phyloP scores from a whole-genome alignment of 1,140 invertebrate species.

The Drosophila fuyamai region DNA sequence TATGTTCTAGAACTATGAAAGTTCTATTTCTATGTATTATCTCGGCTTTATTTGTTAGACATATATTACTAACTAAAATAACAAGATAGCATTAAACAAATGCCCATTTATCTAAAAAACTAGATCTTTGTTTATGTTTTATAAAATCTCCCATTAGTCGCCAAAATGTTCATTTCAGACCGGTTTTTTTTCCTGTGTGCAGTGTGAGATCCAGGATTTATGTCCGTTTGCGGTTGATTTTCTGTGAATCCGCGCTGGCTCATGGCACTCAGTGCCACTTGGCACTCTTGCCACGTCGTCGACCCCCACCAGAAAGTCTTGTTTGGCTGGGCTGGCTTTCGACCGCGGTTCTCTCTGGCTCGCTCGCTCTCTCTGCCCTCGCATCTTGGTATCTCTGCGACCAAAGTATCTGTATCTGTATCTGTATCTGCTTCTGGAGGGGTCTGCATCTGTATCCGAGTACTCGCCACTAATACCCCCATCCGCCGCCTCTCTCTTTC shows the following conservation, averaged over 20 bases:
- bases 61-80: too few species aligned
- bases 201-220: slow-evolving; percentile 63
- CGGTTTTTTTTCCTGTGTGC: slow-evolving; percentile 29
- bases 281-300: slow-evolving; percentile 56
- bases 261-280: slow-evolving; percentile 51
- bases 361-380: slow-evolving; percentile 2
- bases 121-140: too few species aligned
- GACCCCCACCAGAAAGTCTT: slow-evolving; percentile 50
- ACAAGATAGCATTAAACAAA: too few species aligned
- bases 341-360: slow-evolving; percentile 21
- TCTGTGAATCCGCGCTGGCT: slow-evolving; percentile 51
- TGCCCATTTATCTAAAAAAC: too few species aligned
- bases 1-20: too few species aligned
- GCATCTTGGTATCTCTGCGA: slow-evolving; percentile 20
- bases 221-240: slow-evolving; percentile 54
- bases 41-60: too few species aligned
- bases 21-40: too few species aligned
- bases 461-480: slow-evolving; percentile 36
- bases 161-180: not conserved
- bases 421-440: slow-evolving; percentile 1
- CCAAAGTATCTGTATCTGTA: slow-evolving; percentile 27
- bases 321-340: slow-evolving; percentile 30
- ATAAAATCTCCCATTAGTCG: too few species aligned
- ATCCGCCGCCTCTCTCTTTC: slow-evolving; percentile 63
- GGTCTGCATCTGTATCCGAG: slow-evolving; percentile 24